Percentiles rank a stretch among this genome's conserved stretches.
Conservation (phyloP, 1,140 invertebrate species). For the Diprion similis region DNA sequence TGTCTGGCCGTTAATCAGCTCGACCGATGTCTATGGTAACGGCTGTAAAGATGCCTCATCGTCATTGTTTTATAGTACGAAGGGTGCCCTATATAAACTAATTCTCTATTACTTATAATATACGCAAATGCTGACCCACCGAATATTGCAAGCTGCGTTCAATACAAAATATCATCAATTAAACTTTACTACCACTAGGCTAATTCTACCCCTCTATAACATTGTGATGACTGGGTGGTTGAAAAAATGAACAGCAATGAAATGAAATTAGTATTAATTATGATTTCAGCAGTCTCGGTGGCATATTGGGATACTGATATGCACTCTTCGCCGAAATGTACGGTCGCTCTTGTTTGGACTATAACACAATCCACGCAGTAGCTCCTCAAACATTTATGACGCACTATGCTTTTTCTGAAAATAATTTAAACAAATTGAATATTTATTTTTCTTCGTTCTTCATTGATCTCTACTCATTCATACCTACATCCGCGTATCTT, state of each 20-base stretch:
- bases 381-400: background rate
- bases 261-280: background rate
- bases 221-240: too few relatives aligned
- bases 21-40: too few relatives aligned
- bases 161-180: slow-evolving; percentile 39
- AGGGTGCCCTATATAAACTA: too few relatives aligned
- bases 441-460: too few relatives aligned
- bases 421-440: too few relatives aligned
- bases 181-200: slow-evolving; percentile 31
- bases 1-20: too few relatives aligned
- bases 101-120: too few relatives aligned
- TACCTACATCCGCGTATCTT: too few relatives aligned
- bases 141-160: slow-evolving; percentile 19
- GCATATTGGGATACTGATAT: background rate
- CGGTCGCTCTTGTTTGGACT: background rate
- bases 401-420: background rate
- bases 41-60: too few relatives aligned
- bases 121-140: background rate
- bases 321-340: background rate
- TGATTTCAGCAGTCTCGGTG: background rate
- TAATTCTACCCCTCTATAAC: slow-evolving; percentile 12
- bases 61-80: too few relatives aligned
- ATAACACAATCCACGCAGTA: background rate
- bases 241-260: background rate
- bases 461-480: too few relatives aligned